phyloP scores from a whole-genome alignment of 2,113 vertebrate genomes.

The Cisticola juncidis region DNA sequence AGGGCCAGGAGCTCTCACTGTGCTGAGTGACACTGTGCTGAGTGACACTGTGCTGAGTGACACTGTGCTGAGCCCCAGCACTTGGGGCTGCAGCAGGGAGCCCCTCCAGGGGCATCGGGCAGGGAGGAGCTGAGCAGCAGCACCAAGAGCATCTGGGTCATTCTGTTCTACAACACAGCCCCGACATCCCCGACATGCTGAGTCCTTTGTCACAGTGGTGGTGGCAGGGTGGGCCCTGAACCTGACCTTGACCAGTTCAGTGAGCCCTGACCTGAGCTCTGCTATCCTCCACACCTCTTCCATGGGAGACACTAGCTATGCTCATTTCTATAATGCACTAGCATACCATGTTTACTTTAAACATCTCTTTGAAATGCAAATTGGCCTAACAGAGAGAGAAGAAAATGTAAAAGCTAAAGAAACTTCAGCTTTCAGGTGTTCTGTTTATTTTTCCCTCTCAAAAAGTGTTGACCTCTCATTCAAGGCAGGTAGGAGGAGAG shows the following conservation, averaged over 20 bases:
- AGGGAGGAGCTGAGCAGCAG: background rate
- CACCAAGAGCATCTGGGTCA: background rate
- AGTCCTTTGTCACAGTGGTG: background rate
- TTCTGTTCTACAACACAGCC: background rate
- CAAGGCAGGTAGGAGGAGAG: background rate
- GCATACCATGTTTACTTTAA: background rate
- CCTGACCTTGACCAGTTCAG: background rate
- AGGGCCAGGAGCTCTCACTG: background rate
- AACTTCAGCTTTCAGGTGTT: background rate
- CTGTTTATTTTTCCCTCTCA: background rate
- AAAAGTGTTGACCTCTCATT: background rate
- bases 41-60: background rate
- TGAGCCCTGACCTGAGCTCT: background rate
- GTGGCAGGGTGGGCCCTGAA: background rate
- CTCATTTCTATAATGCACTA: background rate
- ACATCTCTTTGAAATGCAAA: background rate
- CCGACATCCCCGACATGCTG: background rate
- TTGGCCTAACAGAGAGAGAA: background rate
- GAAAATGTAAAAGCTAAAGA: background rate
- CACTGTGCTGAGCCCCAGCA: too few relatives aligned
- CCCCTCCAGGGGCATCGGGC: background rate
- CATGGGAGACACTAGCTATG: background rate
- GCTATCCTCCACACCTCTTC: background rate
- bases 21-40: background rate
- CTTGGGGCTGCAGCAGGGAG: background rate